phyloP scores from a whole-genome alignment of 2,113 vertebrate species.

The Typhlomys cinereus region DNA sequence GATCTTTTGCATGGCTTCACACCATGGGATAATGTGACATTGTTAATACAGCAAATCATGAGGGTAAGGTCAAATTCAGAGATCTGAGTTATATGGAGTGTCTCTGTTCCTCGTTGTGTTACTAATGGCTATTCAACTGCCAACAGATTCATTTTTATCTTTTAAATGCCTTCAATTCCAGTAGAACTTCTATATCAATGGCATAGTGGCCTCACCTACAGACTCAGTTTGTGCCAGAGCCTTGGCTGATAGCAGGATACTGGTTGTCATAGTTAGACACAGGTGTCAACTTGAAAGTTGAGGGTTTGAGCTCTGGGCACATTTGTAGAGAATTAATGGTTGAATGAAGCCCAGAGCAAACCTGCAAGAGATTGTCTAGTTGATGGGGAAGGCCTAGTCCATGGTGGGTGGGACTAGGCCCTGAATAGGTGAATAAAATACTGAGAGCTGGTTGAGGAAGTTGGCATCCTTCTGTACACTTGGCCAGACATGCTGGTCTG shows the following conservation, averaged over 20 bases:
- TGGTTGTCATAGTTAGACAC: not conserved
- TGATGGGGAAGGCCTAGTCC: no score
- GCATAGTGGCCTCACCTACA: not conserved
- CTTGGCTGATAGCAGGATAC: not conserved
- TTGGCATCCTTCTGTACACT: no score
- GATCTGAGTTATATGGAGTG: not conserved
- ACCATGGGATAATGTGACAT: not conserved
- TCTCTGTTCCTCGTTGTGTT: not conserved
- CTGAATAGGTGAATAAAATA: no score
- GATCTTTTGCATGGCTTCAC: not conserved
- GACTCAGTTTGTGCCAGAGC: not conserved
- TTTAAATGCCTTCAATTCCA: slow-evolving; percentile 28
- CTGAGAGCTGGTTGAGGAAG: no score
- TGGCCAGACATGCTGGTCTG: no score
- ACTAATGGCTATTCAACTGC: not conserved
- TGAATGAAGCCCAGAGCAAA: no score
- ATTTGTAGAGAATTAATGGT: no score
- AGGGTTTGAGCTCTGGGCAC: no score
- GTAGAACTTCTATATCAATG: not conserved
- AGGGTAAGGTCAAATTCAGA: not conserved
- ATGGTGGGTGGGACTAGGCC: no score
- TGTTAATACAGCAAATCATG: not conserved
- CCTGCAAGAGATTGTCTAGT: no score
- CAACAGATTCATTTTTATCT: not conserved
- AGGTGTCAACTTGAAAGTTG: no score